These are phyloP conservation scores for Andrena camellia DNA, from an alignment of 2,888 invertebrate species.

Conservation along the genomic window DNA sequence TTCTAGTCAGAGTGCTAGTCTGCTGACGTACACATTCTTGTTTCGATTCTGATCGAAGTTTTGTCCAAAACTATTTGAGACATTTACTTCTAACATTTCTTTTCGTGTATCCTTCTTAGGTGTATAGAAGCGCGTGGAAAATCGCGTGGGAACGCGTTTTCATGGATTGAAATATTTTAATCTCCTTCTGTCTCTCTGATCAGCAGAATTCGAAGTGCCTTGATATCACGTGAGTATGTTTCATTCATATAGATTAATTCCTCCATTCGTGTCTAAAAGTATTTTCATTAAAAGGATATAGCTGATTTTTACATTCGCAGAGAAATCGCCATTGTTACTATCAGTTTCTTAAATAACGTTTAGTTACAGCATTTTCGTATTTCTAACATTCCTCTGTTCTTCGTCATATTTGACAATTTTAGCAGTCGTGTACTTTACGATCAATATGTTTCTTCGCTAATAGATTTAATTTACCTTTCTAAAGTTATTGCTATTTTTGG, in stretches of 20 bases:
- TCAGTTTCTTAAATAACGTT: neutral
- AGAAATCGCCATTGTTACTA: neutral
- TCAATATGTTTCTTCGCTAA: neutral
- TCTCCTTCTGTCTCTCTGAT: constrained; percentile 72
- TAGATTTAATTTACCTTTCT: neutral
- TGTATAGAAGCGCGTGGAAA: constrained; percentile 79
- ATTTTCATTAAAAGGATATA: neutral
- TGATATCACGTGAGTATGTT: constrained; percentile 76
- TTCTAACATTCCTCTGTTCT: neutral
- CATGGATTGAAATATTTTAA: constrained; percentile 78
- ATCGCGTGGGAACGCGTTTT: constrained; percentile 77
- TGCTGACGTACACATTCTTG: constrained; percentile 6
- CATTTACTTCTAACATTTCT: constrained; percentile 59
- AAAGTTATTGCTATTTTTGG: neutral
- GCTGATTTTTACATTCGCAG: neutral
- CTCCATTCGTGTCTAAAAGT: constrained; percentile 1
- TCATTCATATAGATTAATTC: constrained; percentile 1
- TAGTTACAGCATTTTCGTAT: constrained; percentile 6
- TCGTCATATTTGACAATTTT: neutral
- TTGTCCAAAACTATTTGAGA: constrained; percentile 6
- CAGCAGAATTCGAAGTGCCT: constrained; percentile 75
- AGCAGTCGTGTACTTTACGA: neutral
- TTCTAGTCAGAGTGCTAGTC: neutral
- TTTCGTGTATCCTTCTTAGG: constrained; percentile 79
- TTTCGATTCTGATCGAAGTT: constrained; percentile 23